Base-by-base conservation (phyloP, 2,888 invertebrate species). In the Cantharis rustica region DNA sequence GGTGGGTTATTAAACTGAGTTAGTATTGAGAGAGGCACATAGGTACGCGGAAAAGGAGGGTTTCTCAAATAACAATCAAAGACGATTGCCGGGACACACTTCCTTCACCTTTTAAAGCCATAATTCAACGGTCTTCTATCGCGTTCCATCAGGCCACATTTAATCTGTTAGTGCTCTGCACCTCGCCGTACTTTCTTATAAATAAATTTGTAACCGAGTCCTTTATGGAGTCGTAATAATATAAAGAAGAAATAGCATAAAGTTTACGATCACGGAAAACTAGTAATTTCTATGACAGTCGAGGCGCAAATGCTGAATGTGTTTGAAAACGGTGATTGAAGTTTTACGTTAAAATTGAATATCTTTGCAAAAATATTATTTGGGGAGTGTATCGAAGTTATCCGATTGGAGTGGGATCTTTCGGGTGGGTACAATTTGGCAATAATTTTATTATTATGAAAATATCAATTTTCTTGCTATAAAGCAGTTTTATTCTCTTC, bases 231-330 rank as follows among this genome's bases (percentile, higher is more conserved):
- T 81, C 83, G 84, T 85, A 85, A 85, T 86, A 85, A 84, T 84
- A 85, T 85, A 85, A 84, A 85, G 83, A 85, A 85, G 84, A 85
- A 85, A 85, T 85, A 85, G 84, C 85, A 82, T 84, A 84, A 84
- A 85, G 83, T 85, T 85, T 85, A 86, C 82, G 85, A 83, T 84
- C 84, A 79, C 79, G 78, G 82, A 83, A 84, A 84, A 83, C 82
- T 80, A 81, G 79, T 79, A 77, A 75, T 78, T 16, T 80, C 80
- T 80, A 81, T 80, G 81, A 81, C 80, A 81, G 81, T 70, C 77
- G 79, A 80, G 80, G 80, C 83, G 82, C 83, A 83, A 83, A 84
- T 81, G 81, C 81, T 69, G 77, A 72, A 77, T 68, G 20, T 81
- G 79, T 47, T 47, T 71, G 68, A 79, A 80, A 80, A 81, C 78